Evolutionary conservation across 2,888 invertebrate genomes (phyloP), one percentile per base, ranked within the genome.

Genomic region (Cryptocheilus praepositus): DNA sequence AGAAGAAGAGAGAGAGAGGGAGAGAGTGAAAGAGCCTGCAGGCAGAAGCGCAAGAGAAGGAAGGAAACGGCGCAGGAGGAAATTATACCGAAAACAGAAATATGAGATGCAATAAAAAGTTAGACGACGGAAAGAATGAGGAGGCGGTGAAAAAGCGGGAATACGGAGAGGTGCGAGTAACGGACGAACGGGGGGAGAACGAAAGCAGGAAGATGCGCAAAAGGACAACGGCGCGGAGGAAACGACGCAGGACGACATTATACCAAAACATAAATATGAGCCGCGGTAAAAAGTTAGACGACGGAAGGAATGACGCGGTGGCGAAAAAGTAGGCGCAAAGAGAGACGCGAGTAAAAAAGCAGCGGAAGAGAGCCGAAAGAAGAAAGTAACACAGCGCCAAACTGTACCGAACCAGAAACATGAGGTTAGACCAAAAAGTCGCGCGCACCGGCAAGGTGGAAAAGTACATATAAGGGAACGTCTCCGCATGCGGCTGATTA

Each of bases 71-170:
- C 5, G 52, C 3, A 21, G 16, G 45, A 45, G n/a, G 7, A 36
- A 36, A 36, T 36, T 36, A 36, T 36, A 36, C 36, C 7, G 19
- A 36, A 36, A 36, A 36, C 36, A 7, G 36, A 36, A 36, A 5
- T 7, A 36, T 36, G 36, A 49, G 49, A 49, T 11, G 49, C 11
- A 16, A 16, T 4, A n/a, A 49, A 13, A 49, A 49, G 49, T 45
- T 15, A 16, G 16, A 45, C 16, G 16, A n/a, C 52, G 64, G 51
- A 44, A 67, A 19, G 67, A 45, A 18, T 49, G 13, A 25, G n/a
- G 21, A 16, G 53, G 45, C 21, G 21, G 53, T 28, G 51, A n/a
- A 18, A 36, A 65, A 63, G 61, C 53, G 15, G 51, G 56, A 56
- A 18, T 25, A 43, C 21, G 19, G n/a, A n/a, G n/a, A 53, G 53